A percentile compares a stretch with the other conserved stretches of the same genome.
Conservation (phyloP, 2,113 vertebrate genomes). For the Gallinago undulata region DNA sequence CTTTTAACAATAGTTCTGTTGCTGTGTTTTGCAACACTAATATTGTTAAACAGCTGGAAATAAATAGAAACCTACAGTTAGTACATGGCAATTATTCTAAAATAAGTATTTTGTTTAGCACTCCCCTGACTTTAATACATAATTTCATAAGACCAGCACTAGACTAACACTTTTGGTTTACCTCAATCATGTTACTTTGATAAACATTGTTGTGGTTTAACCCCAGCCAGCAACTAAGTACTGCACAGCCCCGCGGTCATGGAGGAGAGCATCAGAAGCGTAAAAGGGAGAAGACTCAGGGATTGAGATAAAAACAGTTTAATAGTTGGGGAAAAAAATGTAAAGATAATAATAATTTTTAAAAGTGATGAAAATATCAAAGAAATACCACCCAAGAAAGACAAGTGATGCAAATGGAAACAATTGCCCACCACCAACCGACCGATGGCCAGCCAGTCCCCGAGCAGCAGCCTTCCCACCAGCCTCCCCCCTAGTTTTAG, state of each 20-base stretch:
- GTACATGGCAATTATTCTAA: neutral
- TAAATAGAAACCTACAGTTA: neutral
- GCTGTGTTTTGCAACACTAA: neutral
- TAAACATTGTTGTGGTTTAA: neutral
- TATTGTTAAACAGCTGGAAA: neutral
- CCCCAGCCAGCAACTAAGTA: neutral
- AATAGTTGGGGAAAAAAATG: neutral
- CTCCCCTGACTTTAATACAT: neutral
- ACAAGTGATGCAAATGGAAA: neutral
- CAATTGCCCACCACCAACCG: neutral
- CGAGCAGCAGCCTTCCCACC: rapidly evolving
- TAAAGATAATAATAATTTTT: neutral
- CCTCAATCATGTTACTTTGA: neutral
- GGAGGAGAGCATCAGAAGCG: neutral
- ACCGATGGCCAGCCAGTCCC: neutral
- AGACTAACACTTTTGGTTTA: neutral
- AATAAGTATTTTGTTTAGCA: neutral
- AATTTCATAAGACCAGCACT: neutral
- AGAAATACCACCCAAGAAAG: neutral
- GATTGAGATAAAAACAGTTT: neutral
- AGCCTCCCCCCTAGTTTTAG: neutral
- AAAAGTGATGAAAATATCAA: neutral
- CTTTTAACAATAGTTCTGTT: neutral
- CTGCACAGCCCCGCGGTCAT: neutral
- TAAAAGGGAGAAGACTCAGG: neutral